phyloP scores from a whole-genome alignment of 2,797 vertebrate species.

The Passerculus sandwichensis region DNA sequence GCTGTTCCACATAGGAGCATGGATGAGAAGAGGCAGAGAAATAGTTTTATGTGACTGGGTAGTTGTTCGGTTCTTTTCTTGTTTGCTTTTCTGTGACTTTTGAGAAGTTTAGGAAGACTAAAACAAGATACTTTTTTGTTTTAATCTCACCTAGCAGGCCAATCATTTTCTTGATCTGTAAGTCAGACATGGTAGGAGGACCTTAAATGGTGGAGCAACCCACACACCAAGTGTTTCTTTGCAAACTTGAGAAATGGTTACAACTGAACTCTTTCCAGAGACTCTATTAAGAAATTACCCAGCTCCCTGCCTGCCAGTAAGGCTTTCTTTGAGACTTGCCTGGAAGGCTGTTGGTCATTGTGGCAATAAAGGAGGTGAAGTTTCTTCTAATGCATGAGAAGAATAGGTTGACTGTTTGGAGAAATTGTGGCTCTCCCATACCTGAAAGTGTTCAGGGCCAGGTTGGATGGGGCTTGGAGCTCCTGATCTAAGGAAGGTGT shows the following conservation, averaged over 20 bases:
- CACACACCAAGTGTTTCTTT: neutral
- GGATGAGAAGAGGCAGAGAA: neutral
- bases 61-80: accelerated
- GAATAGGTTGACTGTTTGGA: neutral
- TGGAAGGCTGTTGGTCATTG: neutral
- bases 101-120: neutral
- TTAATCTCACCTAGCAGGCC: neutral
- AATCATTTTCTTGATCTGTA: neutral
- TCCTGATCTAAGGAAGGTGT: neutral
- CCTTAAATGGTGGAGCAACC: neutral
- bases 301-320: neutral
- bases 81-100: neutral
- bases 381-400: neutral
- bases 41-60: neutral
- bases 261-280: neutral
- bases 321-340: neutral
- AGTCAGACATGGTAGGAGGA: neutral
- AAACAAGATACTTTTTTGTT: neutral
- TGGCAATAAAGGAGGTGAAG: neutral
- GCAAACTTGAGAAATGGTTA: neutral
- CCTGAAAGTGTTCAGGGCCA: neutral
- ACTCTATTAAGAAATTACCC: neutral
- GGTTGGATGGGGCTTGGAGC: neutral
- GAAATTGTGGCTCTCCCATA: neutral
- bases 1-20: neutral